A percentile compares a stretch with the other conserved stretches of the same genome.
Evolutionary conservation across 2,113 vertebrate species (phyloP).

Genomic region (Scophthalmus maximus): DNA sequence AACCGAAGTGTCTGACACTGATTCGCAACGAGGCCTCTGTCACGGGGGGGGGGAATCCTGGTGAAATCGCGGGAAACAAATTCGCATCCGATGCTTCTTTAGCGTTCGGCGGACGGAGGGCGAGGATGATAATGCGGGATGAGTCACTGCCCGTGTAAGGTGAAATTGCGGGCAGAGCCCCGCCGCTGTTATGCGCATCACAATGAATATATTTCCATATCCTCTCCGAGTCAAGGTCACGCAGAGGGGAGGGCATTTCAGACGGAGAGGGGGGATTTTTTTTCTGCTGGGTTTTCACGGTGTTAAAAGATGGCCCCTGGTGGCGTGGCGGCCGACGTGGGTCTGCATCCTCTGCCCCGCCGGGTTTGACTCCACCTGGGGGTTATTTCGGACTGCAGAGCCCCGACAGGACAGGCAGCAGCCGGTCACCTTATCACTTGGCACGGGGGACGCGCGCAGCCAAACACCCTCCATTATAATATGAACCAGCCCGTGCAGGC

Average conservation of each 20-base stretch:
- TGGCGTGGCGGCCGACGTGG: slow-evolving; percentile 62
- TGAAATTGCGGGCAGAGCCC: slow-evolving; percentile 6
- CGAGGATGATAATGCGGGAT: not conserved
- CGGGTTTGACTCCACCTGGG: slow-evolving; percentile 44
- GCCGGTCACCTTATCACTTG: slow-evolving; percentile 59
- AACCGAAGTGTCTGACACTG: not conserved
- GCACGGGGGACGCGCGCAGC: slow-evolving; percentile 7
- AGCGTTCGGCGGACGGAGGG: not conserved
- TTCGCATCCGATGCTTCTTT: not conserved
- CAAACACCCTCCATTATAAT: not conserved
- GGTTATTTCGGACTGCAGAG: slow-evolving; percentile 55
- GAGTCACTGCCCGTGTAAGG: slow-evolving; percentile 17
- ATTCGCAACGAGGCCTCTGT: slow-evolving; percentile 36
- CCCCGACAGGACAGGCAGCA: slow-evolving; percentile 57
- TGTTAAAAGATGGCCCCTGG: slow-evolving; percentile 35
- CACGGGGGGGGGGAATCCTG: not conserved
- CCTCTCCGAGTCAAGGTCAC: slow-evolving; percentile 68
- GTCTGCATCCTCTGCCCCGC: slow-evolving; percentile 61
- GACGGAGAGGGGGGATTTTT: slow-evolving; percentile 6
- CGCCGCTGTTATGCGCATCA: slow-evolving; percentile 11
- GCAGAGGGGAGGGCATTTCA: slow-evolving; percentile 47
- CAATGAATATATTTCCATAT: slow-evolving; percentile 44
- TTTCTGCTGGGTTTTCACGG: slow-evolving; percentile 47
- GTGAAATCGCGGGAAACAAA: slow-evolving; percentile 6
- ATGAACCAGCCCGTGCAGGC: slow-evolving; percentile 16